Base-by-base conservation (phyloP, 2,888 invertebrate genomes). In the Mythimna albipuncta region DNA sequence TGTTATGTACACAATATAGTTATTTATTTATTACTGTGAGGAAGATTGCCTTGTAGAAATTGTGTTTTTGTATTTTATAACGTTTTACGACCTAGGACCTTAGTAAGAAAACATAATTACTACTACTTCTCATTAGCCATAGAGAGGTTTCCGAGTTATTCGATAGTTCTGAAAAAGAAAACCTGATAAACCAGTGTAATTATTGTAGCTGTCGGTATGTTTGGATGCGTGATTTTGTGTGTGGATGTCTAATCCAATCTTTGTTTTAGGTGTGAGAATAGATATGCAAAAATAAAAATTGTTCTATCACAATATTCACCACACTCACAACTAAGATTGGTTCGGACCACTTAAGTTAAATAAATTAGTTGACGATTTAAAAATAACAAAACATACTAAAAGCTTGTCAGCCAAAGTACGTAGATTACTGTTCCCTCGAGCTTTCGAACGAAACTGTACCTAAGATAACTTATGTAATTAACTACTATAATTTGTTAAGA, bases 381-480 rank as follows among this genome's bases (percentile, higher is more conserved):
- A 69, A 61, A 62, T 54, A 67, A 64, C 38, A 66, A 84, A 26
- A 69, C 58, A 57, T 69, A 64, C 65, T 57, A 81, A 77, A 83
- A 67, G 50, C 61, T 55, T 67, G 52, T 85, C 64, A 74, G 62
- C 55, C 64, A 79, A 83, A 85, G 63, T 75, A 61, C 69, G 62
- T 73, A 67, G 52, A 67, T 64, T 66, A 58, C 32, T 61, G 77
- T 78, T 71, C 64, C 64, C 77, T 73, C 70, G 69, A 75, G 52
- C 47, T 72, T 71, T 64, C 69, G 68, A 77, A 77, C 58, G 70
- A 71, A 73, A 74, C 65, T 73, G 75, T 90, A 90, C 87, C 88
- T 91, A 91, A 90, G 89, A 88, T 91, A 90, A 93, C 88, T 90
- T 91, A 92, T 91, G 85, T 90, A 89, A 88, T 87, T 87, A 90